Evolutionary conservation across 2,888 invertebrate genomes (phyloP).

Genomic region (Augochlorella aurata): DNA sequence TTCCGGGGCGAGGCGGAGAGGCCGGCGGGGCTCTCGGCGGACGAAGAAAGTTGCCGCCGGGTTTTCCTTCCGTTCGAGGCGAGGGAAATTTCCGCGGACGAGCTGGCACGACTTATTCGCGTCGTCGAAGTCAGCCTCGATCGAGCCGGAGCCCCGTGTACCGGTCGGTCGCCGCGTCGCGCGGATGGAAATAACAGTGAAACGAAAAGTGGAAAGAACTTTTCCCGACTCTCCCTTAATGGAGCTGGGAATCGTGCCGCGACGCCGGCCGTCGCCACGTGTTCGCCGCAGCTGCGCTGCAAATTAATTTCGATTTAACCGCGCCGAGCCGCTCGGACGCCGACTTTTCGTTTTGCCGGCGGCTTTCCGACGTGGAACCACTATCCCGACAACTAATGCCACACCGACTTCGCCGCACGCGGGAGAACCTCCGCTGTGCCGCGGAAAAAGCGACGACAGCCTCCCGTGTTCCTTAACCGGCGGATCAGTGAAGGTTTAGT

Average conservation of each 20-base stretch:
- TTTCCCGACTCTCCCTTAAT: conserved; percentile 69
- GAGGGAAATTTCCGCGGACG: conserved; percentile 51
- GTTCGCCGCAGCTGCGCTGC: conserved; percentile 68
- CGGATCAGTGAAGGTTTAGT: too few species aligned
- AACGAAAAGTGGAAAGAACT: conserved; percentile 63
- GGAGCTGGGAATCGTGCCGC: conserved; percentile 57
- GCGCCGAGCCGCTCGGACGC: conserved; percentile 31
- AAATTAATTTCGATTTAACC: conserved; percentile 75
- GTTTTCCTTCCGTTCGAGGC: conserved; percentile 19
- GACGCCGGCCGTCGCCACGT: conserved; percentile 39
- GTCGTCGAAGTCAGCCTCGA: conserved; percentile 36
- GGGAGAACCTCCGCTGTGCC: not conserved
- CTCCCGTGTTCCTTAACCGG: not conserved
- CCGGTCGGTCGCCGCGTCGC: conserved; percentile 3
- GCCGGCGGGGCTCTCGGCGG: not conserved
- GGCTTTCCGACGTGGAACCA: not conserved
- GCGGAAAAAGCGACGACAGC: too few species aligned
- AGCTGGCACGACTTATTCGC: conserved; percentile 54
- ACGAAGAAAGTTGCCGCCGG: conserved; percentile 28
- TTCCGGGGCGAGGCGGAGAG: not conserved
- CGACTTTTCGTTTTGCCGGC: conserved; percentile 14
- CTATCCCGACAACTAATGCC: not conserved
- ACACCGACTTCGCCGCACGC: not conserved
- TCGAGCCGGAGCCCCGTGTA: conserved; percentile 34
- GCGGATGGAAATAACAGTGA: conserved; percentile 60